These are phyloP conservation scores for Drosophila funebris DNA, from an alignment of 1,140 invertebrate species.

Conservation along the genomic window DNA sequence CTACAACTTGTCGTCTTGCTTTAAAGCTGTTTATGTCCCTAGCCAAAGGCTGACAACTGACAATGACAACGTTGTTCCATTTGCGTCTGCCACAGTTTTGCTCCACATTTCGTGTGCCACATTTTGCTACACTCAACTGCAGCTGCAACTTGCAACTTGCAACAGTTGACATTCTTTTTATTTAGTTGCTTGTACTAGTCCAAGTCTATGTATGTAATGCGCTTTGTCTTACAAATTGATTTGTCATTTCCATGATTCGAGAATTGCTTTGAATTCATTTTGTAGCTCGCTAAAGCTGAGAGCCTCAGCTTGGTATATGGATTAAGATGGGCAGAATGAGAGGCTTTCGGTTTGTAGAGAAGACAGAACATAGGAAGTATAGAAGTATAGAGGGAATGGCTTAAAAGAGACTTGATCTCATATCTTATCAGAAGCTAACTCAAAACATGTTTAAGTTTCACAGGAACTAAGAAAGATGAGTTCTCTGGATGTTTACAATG, in stretches of 20 bases:
- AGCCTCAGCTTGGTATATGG: too few species aligned
- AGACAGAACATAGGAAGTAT: too few species aligned
- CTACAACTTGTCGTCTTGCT: background rate
- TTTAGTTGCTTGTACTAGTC: background rate
- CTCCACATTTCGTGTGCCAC: constrained; percentile 33
- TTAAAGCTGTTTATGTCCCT: background rate
- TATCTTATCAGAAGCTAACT: too few species aligned
- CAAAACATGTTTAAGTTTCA: too few species aligned
- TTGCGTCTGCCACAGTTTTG: constrained; percentile 39
- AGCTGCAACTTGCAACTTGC: too few species aligned
- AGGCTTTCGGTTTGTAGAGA: too few species aligned
- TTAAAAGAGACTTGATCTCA: too few species aligned
- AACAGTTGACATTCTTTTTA: constrained; percentile 24
- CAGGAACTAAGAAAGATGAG: too few species aligned
- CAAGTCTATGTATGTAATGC: background rate
- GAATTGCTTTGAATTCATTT: background rate
- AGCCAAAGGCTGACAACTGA: constrained; percentile 14
- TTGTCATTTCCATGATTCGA: background rate
- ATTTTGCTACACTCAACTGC: constrained; percentile 21
- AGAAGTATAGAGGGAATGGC: too few species aligned
- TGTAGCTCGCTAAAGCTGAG: too few species aligned
- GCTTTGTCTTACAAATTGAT: background rate
- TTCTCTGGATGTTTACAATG: too few species aligned
- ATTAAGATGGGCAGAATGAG: too few species aligned
- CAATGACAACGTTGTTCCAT: constrained; percentile 44